These are phyloP conservation scores for Meloidogyne exigua DNA, from an alignment of 1,140 invertebrate genomes.

Conservation along the genomic window DNA sequence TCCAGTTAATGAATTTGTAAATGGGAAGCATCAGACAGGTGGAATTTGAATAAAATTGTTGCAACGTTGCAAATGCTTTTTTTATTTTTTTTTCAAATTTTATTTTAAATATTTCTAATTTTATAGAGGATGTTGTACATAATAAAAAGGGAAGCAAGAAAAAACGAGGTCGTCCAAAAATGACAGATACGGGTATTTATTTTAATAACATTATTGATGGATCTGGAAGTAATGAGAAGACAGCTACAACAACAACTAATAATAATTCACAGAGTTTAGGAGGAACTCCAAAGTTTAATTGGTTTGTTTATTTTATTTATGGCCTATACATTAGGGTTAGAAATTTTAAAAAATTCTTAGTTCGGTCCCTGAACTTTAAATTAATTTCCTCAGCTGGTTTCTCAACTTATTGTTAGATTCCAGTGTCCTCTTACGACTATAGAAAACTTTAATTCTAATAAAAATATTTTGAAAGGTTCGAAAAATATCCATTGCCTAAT, in stretches of 20 bases:
- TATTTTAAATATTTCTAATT: neutral
- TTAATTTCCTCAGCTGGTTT: too few relatives aligned
- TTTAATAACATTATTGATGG: neutral
- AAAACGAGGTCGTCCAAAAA: conserved; percentile 1
- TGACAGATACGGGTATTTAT: conserved; percentile 4
- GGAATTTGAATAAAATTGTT: neutral
- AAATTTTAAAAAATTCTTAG: too few relatives aligned
- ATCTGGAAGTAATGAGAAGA: neutral
- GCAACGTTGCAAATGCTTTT: neutral
- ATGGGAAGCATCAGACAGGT: neutral
- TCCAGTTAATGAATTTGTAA: neutral
- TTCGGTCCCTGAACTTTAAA: too few relatives aligned
- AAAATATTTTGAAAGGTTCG: conserved; percentile 11
- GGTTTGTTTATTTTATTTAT: neutral
- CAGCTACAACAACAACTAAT: neutral
- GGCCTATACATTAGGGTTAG: too few relatives aligned
- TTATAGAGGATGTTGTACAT: neutral
- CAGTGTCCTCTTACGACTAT: too few relatives aligned
- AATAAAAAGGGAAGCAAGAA: neutral
- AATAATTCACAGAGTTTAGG: neutral
- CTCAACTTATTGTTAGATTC: too few relatives aligned
- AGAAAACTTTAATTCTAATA: too few relatives aligned
- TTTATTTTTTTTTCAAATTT: neutral
- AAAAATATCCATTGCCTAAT: conserved; percentile 8
- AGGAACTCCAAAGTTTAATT: neutral